Conservation (phyloP, 2,888 invertebrate species). For the Protonemura montana region DNA sequence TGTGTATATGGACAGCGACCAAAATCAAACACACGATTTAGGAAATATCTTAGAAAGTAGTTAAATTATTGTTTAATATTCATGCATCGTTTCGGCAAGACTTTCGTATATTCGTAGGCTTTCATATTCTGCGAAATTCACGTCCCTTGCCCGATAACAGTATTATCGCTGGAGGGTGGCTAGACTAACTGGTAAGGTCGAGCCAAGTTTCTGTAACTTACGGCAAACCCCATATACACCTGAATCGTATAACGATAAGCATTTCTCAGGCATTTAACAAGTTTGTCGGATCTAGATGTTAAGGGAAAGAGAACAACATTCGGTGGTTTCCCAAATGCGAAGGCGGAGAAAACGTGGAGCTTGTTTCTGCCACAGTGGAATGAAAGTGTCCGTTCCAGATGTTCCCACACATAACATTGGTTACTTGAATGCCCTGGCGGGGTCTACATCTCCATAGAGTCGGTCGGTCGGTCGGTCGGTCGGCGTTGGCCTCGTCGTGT, state of each 20-base stretch:
- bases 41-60: no score
- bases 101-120: not conserved
- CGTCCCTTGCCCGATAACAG: not conserved
- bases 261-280: constrained; percentile 33
- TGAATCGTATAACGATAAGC: constrained; percentile 15
- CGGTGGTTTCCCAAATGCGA: constrained; percentile 38
- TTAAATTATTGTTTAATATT: no score
- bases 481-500: not conserved
- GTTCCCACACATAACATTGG: constrained; percentile 46
- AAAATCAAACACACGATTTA: no score
- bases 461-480: not conserved
- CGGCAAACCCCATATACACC: not conserved
- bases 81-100: no score
- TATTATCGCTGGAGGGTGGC: not conserved
- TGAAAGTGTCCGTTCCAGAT: constrained; percentile 49
- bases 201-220: not conserved
- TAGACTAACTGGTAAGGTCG: not conserved
- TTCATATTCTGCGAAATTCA: not conserved
- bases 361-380: constrained; percentile 43
- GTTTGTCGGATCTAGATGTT: constrained; percentile 24
- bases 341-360: constrained; percentile 41
- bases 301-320: constrained; percentile 31
- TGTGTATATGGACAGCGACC: not conserved
- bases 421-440: constrained; percentile 20
- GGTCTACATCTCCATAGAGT: constrained; percentile 37